Percentiles rank a stretch among this genome's conserved stretches.
Conservation (phyloP, 2,113 vertebrate genomes). For the Petromus typicus region DNA sequence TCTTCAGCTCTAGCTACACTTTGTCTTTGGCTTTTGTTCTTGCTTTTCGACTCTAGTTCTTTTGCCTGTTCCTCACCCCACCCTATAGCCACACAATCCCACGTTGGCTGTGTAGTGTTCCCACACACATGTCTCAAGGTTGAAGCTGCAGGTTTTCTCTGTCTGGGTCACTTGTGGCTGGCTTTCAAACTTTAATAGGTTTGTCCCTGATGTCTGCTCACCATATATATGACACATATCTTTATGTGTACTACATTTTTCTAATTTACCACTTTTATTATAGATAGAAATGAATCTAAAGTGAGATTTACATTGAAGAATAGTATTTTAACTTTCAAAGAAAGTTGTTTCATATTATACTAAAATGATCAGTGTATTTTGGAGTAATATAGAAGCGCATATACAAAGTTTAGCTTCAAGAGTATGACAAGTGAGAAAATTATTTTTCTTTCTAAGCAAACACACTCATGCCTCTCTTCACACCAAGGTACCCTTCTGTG, state of each 20-base stretch:
- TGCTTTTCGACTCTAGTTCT: background rate
- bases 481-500: background rate
- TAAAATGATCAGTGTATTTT: background rate
- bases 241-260: background rate
- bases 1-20: too few species aligned
- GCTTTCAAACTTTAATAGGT: background rate
- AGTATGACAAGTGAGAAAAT: background rate
- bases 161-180: background rate
- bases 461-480: background rate
- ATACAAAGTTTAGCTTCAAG: background rate
- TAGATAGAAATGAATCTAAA: background rate
- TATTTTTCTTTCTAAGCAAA: background rate
- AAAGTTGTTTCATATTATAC: background rate
- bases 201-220: background rate
- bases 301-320: background rate
- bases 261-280: background rate
- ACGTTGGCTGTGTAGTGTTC: background rate
- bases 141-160: background rate
- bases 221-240: background rate
- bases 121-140: background rate
- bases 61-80: too few species aligned
- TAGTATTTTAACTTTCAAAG: slow-evolving; percentile 20
- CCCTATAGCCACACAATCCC: background rate
- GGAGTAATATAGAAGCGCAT: background rate
- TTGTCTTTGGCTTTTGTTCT: too few species aligned